Conservation (phyloP, 2,797 vertebrate species). For the Saxicola maurus region DNA sequence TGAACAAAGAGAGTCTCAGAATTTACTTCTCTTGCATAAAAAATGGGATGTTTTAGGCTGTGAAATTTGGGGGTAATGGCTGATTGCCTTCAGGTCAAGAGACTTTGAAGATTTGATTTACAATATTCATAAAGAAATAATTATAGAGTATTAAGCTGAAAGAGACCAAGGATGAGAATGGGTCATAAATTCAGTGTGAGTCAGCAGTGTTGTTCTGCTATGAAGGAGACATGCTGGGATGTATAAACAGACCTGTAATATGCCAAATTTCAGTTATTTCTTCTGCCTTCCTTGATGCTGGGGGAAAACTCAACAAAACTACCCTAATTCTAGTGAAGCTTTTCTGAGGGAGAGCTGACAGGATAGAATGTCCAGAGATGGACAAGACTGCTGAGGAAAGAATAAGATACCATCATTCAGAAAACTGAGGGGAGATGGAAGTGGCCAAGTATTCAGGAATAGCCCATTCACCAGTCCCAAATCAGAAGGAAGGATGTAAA, state of each 20-base stretch:
- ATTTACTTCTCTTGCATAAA: background rate
- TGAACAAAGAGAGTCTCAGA: background rate
- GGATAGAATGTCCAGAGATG: background rate
- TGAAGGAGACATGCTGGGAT: background rate
- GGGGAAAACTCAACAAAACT: background rate
- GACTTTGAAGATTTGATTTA: background rate
- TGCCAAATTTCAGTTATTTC: background rate
- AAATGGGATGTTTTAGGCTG: background rate
- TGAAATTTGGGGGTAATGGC: background rate
- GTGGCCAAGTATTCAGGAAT: background rate
- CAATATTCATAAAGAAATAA: conserved; percentile 2
- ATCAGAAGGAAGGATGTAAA: background rate
- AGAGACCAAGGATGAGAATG: background rate
- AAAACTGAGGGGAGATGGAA: background rate
- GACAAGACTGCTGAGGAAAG: background rate
- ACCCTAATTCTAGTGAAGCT: background rate
- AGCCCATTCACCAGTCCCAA: background rate
- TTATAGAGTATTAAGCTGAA: background rate
- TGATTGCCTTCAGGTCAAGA: background rate
- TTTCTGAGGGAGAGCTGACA: background rate
- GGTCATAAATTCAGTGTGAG: background rate
- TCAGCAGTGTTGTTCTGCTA: background rate
- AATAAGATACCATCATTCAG: background rate
- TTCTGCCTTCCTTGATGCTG: background rate
- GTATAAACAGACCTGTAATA: background rate